Base-by-base conservation (phyloP, 2,797 vertebrate genomes). In the Halcyon leucocephala region DNA sequence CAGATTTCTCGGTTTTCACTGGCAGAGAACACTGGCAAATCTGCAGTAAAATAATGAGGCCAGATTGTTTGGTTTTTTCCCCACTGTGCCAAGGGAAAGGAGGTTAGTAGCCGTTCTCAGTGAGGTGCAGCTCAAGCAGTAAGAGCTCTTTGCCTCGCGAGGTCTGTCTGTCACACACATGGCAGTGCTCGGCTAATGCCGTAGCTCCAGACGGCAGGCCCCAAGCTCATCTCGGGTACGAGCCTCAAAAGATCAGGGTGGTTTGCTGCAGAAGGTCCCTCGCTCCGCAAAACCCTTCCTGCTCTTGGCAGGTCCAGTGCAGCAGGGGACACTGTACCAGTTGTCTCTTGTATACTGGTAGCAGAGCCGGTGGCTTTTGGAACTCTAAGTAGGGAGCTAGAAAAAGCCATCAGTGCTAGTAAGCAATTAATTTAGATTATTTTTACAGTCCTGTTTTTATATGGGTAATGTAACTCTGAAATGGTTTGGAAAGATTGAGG, bases 401-500 rank as follows among this genome's bases (percentile, higher is more conserved):
- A 66, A 54, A 57, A 13, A 85, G 26, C 65, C 62, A 12, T 5
- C 2, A 80, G 48, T 2, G 9, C 74, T 80, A 41, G 37, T 21
- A 19, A 92, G 93, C 80, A 69, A 81, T 91, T 83, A 64, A 49
- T 29, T 55, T 44, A 39, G 61, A 69, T 78, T 16, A 92, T 57
- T 74, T 54, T 29, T 46, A 1, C 5, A 14, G 14, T 80, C 14
- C 35, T 64, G 55, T 77, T 89, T 71, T n/a, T 16, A n/a, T 62
- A 26, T 6, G 51, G 54, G 52, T 67, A 93, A 94, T 12, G 0
- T 17, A 61, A 83, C 24, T 6, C 82, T 15, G 5, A 2, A 6
- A 13, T 83, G 92, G 65, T 89, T 82, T 88, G 86, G 74, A 83
- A 92, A 92, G 72, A 35, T 24, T 9, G 61, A 61, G 61, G 35